Evolutionary conservation across 2,888 invertebrate genomes (phyloP).

Genomic region (Alcis repandata): DNA sequence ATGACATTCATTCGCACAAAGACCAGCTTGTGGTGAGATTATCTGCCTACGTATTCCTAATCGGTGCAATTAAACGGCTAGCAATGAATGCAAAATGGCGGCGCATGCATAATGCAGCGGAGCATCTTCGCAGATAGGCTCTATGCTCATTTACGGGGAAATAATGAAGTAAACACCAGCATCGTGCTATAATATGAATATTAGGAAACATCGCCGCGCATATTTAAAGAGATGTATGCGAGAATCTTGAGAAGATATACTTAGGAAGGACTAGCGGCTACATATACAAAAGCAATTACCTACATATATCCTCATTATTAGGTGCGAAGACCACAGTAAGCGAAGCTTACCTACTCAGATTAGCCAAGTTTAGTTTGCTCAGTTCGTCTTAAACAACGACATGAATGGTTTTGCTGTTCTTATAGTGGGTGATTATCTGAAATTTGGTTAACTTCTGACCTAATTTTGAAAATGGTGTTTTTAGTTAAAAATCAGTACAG

Average conservation of each 20-base stretch:
- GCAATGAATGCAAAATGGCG: constrained; percentile 56
- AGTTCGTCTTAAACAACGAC: too few relatives aligned
- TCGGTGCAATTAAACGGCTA: constrained; percentile 58
- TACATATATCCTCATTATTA: too few relatives aligned
- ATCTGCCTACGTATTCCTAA: constrained; percentile 47
- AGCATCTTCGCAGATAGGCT: constrained; percentile 50
- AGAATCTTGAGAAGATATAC: constrained; percentile 40
- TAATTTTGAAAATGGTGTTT: too few relatives aligned
- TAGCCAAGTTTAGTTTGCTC: too few relatives aligned
- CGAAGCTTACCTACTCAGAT: too few relatives aligned
- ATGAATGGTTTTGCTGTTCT: too few relatives aligned
- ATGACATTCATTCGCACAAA: constrained; percentile 20
- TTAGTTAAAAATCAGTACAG: too few relatives aligned
- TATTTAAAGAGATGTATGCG: constrained; percentile 36
- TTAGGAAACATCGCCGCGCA: constrained; percentile 29
- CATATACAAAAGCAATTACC: background rate
- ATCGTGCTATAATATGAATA: constrained; percentile 39
- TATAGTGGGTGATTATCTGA: too few relatives aligned
- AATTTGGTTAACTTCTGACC: too few relatives aligned
- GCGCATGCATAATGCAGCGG: constrained; percentile 55
- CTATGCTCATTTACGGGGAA: constrained; percentile 47
- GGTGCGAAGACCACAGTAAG: too few relatives aligned
- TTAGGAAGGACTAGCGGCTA: constrained; percentile 33
- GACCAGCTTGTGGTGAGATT: constrained; percentile 38
- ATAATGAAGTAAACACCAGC: constrained; percentile 38